These are phyloP conservation scores for Drosophila antonietae DNA, from an alignment of 2,888 invertebrate genomes.

Conservation along the genomic window DNA sequence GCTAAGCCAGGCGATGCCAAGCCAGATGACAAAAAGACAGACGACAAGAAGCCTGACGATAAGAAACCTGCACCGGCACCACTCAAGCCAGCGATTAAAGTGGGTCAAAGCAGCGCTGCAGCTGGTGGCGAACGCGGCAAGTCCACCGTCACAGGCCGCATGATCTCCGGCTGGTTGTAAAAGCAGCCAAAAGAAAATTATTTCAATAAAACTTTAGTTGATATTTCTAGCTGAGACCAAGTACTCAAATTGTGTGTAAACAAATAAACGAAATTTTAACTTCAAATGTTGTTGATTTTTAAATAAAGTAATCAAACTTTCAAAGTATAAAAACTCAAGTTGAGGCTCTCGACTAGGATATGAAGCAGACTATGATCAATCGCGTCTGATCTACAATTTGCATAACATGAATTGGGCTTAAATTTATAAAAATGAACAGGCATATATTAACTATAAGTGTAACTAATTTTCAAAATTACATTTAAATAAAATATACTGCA, in stretches of 20 bases:
- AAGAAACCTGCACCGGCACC: conserved; percentile 77
- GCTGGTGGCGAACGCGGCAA: conserved; percentile 87
- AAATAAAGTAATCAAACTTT: too few relatives aligned
- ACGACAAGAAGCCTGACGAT: conserved; percentile 61
- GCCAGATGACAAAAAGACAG: conserved; percentile 53
- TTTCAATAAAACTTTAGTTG: conserved; percentile 8
- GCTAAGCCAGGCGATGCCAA: conserved; percentile 59
- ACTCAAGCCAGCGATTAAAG: conserved; percentile 81
- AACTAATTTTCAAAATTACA: too few relatives aligned
- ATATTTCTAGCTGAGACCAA: conserved; percentile 20
- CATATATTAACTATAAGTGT: too few relatives aligned
- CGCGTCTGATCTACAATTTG: too few relatives aligned
- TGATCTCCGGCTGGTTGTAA: conserved; percentile 91
- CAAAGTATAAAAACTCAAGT: too few relatives aligned
- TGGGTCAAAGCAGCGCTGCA: conserved; percentile 84
- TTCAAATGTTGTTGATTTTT: too few relatives aligned
- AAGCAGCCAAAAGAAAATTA: background rate
- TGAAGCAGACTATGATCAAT: too few relatives aligned
- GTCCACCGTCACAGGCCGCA: conserved; percentile 90
- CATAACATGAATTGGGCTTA: too few relatives aligned
- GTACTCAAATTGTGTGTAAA: conserved; percentile 49
- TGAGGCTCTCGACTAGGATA: too few relatives aligned
- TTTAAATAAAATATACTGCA: too few relatives aligned
- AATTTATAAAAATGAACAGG: too few relatives aligned
- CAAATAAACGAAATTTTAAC: conserved; percentile 46